phyloP scores from a whole-genome alignment of 2,888 invertebrate species.

The Ophion costatus region DNA sequence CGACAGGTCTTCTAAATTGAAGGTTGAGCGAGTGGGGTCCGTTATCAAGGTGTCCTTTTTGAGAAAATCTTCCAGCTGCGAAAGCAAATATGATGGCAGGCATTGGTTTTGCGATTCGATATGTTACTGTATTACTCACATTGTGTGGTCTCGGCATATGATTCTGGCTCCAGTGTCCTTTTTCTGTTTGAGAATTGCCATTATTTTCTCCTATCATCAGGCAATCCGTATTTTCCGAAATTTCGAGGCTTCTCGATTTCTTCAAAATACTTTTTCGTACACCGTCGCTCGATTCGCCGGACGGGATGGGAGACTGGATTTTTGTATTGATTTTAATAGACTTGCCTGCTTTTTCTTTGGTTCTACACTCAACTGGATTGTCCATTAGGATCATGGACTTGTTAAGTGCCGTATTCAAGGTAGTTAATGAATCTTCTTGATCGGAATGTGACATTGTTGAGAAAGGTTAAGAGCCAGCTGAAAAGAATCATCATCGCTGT shows the following conservation, averaged over 20 bases:
- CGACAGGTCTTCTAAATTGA: slow-evolving; percentile 71
- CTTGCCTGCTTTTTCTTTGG: slow-evolving; percentile 45
- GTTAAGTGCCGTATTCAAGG: slow-evolving; percentile 75
- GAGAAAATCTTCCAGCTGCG: slow-evolving; percentile 72
- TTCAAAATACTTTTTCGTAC: slow-evolving; percentile 64
- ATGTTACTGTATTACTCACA: slow-evolving; percentile 4
- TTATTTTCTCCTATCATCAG: not conserved
- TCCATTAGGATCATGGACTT: slow-evolving; percentile 74
- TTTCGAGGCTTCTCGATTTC: slow-evolving; percentile 31
- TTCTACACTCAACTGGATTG: slow-evolving; percentile 42
- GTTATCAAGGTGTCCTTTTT: slow-evolving; percentile 64
- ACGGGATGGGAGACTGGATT: slow-evolving; percentile 46
- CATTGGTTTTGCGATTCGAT: not conserved
- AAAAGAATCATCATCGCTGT: not conserved
- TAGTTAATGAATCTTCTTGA: slow-evolving; percentile 70
- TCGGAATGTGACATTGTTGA: slow-evolving; percentile 53
- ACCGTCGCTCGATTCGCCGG: slow-evolving; percentile 11
- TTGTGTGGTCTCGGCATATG: slow-evolving; percentile 40
- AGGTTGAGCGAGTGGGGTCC: slow-evolving; percentile 65
- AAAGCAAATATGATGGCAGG: not conserved
- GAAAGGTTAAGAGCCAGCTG: not conserved
- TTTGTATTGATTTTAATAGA: slow-evolving; percentile 64
- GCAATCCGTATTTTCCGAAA: slow-evolving; percentile 21
- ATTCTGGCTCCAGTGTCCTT: not conserved
- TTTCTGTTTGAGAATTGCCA: not conserved